phyloP scores from a whole-genome alignment of 2,888 invertebrate species.

The Drosophila macrospina region DNA sequence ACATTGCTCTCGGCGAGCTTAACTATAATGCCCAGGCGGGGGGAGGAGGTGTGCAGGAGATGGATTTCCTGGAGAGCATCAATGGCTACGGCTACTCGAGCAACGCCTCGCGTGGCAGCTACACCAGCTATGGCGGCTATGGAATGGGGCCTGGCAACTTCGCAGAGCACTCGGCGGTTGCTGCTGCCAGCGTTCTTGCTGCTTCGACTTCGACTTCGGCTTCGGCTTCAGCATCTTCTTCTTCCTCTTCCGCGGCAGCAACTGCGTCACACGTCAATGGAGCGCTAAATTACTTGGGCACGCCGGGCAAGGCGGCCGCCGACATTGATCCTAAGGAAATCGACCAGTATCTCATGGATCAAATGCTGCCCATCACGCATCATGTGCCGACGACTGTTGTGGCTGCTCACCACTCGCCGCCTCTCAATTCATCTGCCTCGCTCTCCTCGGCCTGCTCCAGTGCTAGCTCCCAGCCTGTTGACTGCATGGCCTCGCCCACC shows the following conservation, averaged over 20 bases:
- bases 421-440: constrained; percentile 74
- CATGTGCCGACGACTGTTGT: constrained; percentile 42
- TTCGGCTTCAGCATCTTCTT: constrained; percentile 9
- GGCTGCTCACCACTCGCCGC: constrained; percentile 65
- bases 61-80: constrained; percentile 71
- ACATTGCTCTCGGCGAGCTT: constrained; percentile 73
- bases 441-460: constrained; percentile 74
- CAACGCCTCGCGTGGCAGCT: constrained; percentile 42
- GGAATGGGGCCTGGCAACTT: constrained; percentile 5
- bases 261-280: constrained; percentile 82
- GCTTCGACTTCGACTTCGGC: background rate
- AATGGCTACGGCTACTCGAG: constrained; percentile 52
- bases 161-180: constrained; percentile 10
- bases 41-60: constrained; percentile 46
- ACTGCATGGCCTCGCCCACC: constrained; percentile 55
- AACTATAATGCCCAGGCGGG: constrained; percentile 50
- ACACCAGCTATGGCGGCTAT: constrained; percentile 26
- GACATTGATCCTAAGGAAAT: constrained; percentile 85
- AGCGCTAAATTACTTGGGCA: constrained; percentile 83
- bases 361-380: constrained; percentile 81
- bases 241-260: constrained; percentile 17
- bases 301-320: constrained; percentile 48
- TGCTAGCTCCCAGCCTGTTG: constrained; percentile 70
- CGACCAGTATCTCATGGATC: constrained; percentile 85
- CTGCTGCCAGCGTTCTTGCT: constrained; percentile 12